These are phyloP conservation scores for Montipora sp. DNA, from an alignment of 64 coral and sea anemone species.

Conservation along the genomic window DNA sequence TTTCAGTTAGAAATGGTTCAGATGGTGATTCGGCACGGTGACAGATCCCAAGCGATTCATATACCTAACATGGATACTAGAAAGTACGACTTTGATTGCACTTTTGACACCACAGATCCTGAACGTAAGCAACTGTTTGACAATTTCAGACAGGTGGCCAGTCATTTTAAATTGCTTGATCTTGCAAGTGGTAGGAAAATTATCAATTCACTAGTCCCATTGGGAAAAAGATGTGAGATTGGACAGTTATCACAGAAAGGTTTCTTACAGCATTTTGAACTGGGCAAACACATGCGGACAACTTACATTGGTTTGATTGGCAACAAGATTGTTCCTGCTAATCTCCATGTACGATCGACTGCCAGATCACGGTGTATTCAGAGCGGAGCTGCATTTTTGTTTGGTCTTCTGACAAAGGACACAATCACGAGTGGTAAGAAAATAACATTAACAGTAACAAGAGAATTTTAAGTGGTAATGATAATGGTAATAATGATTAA, in stretches of 20 bases:
- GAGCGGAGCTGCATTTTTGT: conserved; percentile 79
- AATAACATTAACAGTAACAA: not conserved
- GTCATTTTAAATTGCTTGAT: conserved; percentile 28
- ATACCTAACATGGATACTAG: conserved; percentile 37
- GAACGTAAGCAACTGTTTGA: conserved; percentile 54
- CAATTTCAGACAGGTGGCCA: conserved; percentile 30
- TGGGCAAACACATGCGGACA: conserved; percentile 62
- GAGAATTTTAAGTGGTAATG: not conserved
- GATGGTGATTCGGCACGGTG: conserved; percentile 70
- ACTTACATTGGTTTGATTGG: conserved; percentile 42
- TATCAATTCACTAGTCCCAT: not conserved
- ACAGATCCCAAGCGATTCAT: conserved; percentile 32
- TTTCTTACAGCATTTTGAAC: conserved; percentile 63
- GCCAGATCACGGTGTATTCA: conserved; percentile 61
- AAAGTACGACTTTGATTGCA: conserved; percentile 53
- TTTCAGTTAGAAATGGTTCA: conserved; percentile 62
- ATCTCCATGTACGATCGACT: conserved; percentile 67
- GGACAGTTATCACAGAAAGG: conserved; percentile 51
- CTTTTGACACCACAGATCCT: conserved; percentile 5
- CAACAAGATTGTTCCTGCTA: conserved; percentile 8
- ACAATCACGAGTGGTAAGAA: conserved; percentile 45
- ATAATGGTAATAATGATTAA: too few relatives aligned
- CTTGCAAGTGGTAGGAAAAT: not conserved
- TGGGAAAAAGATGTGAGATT: conserved; percentile 17
- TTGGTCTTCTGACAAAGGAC: conserved; percentile 69